These are phyloP conservation scores for Podarcis siculus DNA, from an alignment of 2,797 vertebrate genomes.

Conservation along the genomic window DNA sequence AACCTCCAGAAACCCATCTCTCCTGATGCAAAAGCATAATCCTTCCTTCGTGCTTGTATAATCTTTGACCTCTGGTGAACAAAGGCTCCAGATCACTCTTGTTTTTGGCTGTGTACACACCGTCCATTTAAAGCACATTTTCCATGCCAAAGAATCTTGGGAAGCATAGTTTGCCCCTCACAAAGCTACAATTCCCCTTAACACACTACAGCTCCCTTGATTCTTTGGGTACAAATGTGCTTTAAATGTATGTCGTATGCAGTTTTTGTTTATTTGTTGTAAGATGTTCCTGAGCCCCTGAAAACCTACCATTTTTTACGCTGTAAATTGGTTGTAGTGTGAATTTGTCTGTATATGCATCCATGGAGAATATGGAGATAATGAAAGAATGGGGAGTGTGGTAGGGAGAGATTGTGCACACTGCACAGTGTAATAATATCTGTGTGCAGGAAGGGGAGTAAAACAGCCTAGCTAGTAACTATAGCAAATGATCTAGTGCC, in stretches of 20 bases:
- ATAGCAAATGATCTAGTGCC: background rate
- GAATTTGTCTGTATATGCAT: background rate
- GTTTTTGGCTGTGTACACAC: background rate
- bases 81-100: slow-evolving; percentile 34
- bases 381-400: background rate
- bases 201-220: too few relatives aligned
- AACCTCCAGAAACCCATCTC: background rate
- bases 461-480: background rate
- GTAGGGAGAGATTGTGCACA: background rate
- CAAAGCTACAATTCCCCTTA: too few relatives aligned
- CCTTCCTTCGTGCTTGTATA: slow-evolving; percentile 14
- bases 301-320: slow-evolving; percentile 42
- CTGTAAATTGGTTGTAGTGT: slow-evolving; percentile 14
- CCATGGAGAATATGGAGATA: background rate
- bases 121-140: too few relatives aligned
- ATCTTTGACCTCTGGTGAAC: slow-evolving; percentile 43
- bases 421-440: too few relatives aligned
- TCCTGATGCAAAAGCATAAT: slow-evolving; percentile 41
- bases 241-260: too few relatives aligned
- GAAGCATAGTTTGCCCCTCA: too few relatives aligned
- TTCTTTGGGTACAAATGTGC: too few relatives aligned
- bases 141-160: too few relatives aligned
- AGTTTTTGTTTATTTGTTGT: slow-evolving; percentile 38
- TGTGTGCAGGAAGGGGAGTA: background rate
- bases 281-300: slow-evolving; percentile 26